Evolutionary conservation across 2,113 vertebrate genomes (phyloP), one percentile per base, ranked within the genome.

Genomic region (Caretta caretta): DNA sequence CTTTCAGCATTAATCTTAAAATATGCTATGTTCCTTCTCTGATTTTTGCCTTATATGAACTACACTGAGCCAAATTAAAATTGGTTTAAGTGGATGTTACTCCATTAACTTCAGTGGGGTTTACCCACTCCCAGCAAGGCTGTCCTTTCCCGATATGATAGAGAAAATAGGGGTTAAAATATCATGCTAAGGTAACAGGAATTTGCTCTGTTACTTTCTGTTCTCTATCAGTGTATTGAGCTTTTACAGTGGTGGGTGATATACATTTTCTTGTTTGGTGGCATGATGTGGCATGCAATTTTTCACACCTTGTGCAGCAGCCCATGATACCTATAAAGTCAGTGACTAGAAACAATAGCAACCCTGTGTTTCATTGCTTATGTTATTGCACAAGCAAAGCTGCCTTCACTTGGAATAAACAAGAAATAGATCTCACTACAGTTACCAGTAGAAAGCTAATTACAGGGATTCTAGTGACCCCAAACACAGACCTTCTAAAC

Each of bases 271-370:
- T 38, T 46, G 3, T 46, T 5, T 13, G n/a, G 19, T 72, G 10
- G 2, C 10, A n/a, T 42, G 42, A 69, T 20, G 7, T 14, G 54
- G n/a, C 0, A 17, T 20, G 14, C 13, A 17, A 56, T 86, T 90
- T 42, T 80, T 49, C 4, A 1, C 3, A 10, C 3, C 7, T 6
- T 0, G 0, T n/a, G 2, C 48, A 86, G 78, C 3, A 4, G 2
- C 38, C 42, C 24, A 24, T 24, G 24, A 42, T n/a, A 46, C 5
- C 38, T 46, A 46, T 42, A 76, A 38, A 76, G 42, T 86, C 31
- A 13, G 6, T 46, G 3, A 89, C 6, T 46, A 16, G 0, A 1
- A 72, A 25, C 12, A 87, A 10, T 10, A 57, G 42, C 42, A 87
- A 87, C 11, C 8, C 53, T 29, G 80, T 54, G 8, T n/a, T 56